phyloP scores from a whole-genome alignment of 2,888 invertebrate genomes.

The Chloroclysta siterata region DNA sequence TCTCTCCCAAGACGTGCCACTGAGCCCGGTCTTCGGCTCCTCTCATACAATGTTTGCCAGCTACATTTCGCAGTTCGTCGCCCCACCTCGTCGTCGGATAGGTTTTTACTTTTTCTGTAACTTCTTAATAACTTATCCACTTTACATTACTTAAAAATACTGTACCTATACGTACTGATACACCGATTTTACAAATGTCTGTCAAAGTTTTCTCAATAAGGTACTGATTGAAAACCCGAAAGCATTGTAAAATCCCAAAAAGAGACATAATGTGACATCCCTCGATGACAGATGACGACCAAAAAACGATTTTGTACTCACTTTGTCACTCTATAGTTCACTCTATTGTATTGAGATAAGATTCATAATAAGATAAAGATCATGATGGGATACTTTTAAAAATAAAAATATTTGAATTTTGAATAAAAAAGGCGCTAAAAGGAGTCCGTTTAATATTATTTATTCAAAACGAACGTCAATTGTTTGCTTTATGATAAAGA shows the following conservation, averaged over 20 bases:
- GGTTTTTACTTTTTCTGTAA: too few relatives aligned
- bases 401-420: neutral
- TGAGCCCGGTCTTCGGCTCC: too few relatives aligned
- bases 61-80: too few relatives aligned
- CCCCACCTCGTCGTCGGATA: too few relatives aligned
- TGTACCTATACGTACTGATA: too few relatives aligned
- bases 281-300: slow-evolving; percentile 74
- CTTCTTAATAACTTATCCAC: too few relatives aligned
- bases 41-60: too few relatives aligned
- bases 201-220: neutral
- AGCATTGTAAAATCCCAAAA: slow-evolving; percentile 50
- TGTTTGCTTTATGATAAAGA: slow-evolving; percentile 53
- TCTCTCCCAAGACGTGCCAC: too few relatives aligned
- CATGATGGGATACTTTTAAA: neutral
- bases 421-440: slow-evolving; percentile 78
- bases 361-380: neutral
- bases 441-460: slow-evolving; percentile 60
- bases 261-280: slow-evolving; percentile 71
- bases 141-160: too few relatives aligned
- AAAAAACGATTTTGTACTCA: slow-evolving; percentile 5
- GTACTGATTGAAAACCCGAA: slow-evolving; percentile 46
- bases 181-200: neutral
- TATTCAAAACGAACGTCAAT: slow-evolving; percentile 41
- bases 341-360: neutral
- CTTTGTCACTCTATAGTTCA: neutral